These are phyloP conservation scores for Falco punctatus DNA, from an alignment of 2,113 vertebrate species.

Conservation along the genomic window DNA sequence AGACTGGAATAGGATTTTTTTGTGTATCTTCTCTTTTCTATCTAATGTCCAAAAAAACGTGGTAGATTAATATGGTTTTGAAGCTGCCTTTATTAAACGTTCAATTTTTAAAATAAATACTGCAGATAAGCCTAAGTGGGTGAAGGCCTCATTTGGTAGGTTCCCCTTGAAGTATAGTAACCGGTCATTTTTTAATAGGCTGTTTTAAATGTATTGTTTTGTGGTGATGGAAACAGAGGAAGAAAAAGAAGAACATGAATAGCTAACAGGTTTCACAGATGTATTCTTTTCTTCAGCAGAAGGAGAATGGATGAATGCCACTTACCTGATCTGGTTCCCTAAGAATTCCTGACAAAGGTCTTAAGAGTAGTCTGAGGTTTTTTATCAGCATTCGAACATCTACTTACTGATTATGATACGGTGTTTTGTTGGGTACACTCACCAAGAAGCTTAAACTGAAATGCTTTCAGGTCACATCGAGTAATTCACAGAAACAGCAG, in stretches of 20 bases:
- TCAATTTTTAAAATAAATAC: background rate
- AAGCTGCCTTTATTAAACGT: background rate
- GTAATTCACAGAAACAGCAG: background rate
- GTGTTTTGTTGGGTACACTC: background rate
- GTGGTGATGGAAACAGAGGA: background rate
- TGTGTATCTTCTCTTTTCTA: background rate
- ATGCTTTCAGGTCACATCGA: background rate
- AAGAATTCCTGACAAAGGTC: background rate
- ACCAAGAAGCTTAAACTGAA: background rate
- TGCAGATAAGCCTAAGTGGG: background rate
- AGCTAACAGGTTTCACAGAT: background rate
- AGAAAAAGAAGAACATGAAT: background rate
- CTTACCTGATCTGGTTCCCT: background rate
- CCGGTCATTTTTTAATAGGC: background rate
- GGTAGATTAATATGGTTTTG: background rate
- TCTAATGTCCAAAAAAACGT: background rate
- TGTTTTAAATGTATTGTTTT: background rate
- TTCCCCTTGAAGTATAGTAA: background rate
- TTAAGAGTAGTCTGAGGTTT: background rate
- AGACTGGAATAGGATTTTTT: background rate
- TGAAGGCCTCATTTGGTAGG: background rate
- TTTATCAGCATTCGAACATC: background rate
- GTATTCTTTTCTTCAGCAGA: background rate
- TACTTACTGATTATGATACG: background rate
- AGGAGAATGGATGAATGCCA: background rate